Evolutionary conservation across 2,888 invertebrate species (phyloP).

Genomic region (Dermolepida albohirtum): DNA sequence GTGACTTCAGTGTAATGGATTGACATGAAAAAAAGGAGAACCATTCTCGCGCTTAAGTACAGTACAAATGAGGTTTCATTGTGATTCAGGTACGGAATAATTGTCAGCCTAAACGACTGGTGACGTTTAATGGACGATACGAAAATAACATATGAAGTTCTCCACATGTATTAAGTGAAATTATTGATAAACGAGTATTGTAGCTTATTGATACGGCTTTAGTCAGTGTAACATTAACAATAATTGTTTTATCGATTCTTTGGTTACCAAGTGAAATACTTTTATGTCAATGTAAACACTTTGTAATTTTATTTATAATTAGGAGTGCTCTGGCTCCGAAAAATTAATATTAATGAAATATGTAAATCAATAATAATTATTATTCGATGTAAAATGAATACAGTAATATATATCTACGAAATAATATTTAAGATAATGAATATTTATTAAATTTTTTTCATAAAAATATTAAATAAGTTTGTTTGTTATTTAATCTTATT

Average conservation of each 20-base stretch:
- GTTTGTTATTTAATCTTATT: too few relatives aligned
- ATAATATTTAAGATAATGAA: too few relatives aligned
- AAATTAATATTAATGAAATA: background rate
- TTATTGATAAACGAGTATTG: background rate
- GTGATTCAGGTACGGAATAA: slow-evolving; percentile 17
- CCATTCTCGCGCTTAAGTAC: slow-evolving; percentile 22
- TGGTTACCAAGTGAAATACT: slow-evolving; percentile 12
- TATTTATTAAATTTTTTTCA: too few relatives aligned
- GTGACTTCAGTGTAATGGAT: slow-evolving; percentile 10
- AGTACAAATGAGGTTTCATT: slow-evolving; percentile 26
- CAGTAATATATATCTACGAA: too few relatives aligned
- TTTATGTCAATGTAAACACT: slow-evolving; percentile 9
- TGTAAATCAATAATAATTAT: background rate
- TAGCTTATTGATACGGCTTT: background rate
- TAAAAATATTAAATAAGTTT: too few relatives aligned
- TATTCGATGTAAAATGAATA: too few relatives aligned
- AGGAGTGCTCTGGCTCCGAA: background rate
- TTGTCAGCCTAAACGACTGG: slow-evolving; percentile 9
- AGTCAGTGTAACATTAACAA: background rate
- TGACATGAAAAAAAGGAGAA: slow-evolving; percentile 8
- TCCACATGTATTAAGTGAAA: background rate
- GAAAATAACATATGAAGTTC: slow-evolving; percentile 2
- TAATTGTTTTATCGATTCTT: slow-evolving; percentile 33
- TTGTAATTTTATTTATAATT: background rate
- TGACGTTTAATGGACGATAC: background rate